Evolutionary conservation across 1,140 invertebrate species (phyloP).

Genomic region (Drosophila asahinai): DNA sequence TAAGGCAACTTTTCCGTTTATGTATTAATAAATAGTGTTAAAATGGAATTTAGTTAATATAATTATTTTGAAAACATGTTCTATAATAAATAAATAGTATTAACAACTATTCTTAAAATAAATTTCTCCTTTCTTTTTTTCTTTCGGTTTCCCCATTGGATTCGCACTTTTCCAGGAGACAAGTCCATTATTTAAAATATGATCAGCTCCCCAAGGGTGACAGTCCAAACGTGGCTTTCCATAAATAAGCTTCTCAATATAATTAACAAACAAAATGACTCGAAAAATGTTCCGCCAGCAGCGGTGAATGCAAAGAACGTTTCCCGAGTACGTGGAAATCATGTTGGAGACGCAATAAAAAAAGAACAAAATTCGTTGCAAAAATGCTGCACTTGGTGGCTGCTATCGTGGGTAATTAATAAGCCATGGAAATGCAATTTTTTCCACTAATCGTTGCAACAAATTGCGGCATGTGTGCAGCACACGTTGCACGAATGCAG

Average conservation of each 20-base stretch:
- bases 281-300: conserved; percentile 18
- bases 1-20: too few relatives aligned
- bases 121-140: too few relatives aligned
- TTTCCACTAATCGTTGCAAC: conserved; percentile 78
- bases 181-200: conserved; percentile 1
- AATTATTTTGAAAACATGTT: too few relatives aligned
- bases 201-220: conserved; percentile 5
- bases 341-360: conserved; percentile 1
- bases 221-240: conserved; percentile 19
- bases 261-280: conserved; percentile 29
- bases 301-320: conserved; percentile 12
- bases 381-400: conserved; percentile 55
- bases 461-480: conserved; percentile 78
- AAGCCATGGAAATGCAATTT: conserved; percentile 73
- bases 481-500: conserved; percentile 62
- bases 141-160: neutral
- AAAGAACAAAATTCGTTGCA: conserved; percentile 24
- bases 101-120: too few relatives aligned
- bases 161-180: neutral
- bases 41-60: too few relatives aligned
- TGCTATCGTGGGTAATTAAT: conserved; percentile 79
- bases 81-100: too few relatives aligned
- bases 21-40: too few relatives aligned
- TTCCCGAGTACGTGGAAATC: conserved; percentile 22
- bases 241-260: conserved; percentile 40